These are phyloP conservation scores for Forbesichthys papilliferus DNA, from an alignment of 2,113 vertebrate species.

Conservation along the genomic window DNA sequence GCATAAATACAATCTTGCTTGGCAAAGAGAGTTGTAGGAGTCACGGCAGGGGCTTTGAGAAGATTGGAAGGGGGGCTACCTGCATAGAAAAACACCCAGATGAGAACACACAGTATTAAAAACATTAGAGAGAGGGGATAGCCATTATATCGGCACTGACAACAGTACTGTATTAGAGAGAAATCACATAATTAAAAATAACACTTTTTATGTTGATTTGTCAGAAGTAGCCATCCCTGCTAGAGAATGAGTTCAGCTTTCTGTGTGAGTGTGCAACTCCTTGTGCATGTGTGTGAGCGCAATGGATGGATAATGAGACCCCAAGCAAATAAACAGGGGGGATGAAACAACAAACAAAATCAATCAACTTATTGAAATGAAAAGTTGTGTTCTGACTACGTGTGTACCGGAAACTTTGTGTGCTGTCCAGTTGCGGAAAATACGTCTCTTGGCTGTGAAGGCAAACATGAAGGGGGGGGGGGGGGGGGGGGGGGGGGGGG, in stretches of 20 bases:
- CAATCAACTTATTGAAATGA: too few relatives aligned
- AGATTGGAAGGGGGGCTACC: constrained; percentile 61
- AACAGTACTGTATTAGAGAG: constrained; percentile 67
- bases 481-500: constrained; percentile 27
- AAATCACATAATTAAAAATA: constrained; percentile 78
- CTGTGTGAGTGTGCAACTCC: background rate
- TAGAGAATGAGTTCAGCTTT: constrained; percentile 51
- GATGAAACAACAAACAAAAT: background rate
- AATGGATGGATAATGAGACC: background rate
- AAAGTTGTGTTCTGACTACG: too few relatives aligned
- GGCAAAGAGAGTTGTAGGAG: constrained; percentile 20
- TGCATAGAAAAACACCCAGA: constrained; percentile 72
- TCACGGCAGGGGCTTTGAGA: constrained; percentile 22
- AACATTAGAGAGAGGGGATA: constrained; percentile 65
- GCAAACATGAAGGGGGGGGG: constrained; percentile 57
- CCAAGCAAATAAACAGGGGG: too few relatives aligned
- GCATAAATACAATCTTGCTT: background rate
- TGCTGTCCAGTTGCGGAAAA: constrained; percentile 66
- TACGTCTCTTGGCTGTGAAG: constrained; percentile 69
- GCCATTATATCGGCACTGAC: constrained; percentile 72
- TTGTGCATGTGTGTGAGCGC: background rate
- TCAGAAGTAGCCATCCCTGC: constrained; percentile 71
- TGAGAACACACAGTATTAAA: constrained; percentile 70
- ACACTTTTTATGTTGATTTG: constrained; percentile 70
- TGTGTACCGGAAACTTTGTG: background rate